Base-by-base conservation (phyloP, 2,113 vertebrate genomes). In the Lasiurus borealis region DNA sequence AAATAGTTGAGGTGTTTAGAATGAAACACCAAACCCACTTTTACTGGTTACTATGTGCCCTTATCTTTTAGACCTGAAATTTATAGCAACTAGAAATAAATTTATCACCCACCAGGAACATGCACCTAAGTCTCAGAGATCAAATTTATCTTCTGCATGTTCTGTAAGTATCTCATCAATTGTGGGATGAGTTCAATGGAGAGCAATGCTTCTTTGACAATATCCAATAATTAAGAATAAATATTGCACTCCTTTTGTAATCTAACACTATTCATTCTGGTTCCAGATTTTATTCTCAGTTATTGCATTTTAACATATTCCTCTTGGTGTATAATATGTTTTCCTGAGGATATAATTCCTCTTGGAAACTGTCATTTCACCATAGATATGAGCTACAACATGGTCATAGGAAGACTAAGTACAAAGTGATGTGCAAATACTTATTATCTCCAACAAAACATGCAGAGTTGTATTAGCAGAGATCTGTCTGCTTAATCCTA, bases 31-130 rank as follows among this genome's bases (percentile, higher is more conserved):
- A 66, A 96, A 91, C 50, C 21, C n/a, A 68, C 46, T 92, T 95
- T 95, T 82, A 81, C 36, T 27, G 64, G 19, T 40, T 40, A 59
- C 12, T 59, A 8, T 10, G 2, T 82, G 92, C 34, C 9, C n/a
- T 95, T 11, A 50, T 96, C 77, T 92, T 85, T 95, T 57, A 95
- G 72, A 81, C 77, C 36, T 92, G 57, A 96, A 97, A 96, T 95
- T 48, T 69, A 95, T 36, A 94, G 36, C 71, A 69, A 96, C 15
- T 46, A n/a, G 13, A 83, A 97, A 97, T 90, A 92, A 91, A 87
- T 81, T 46, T 87, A 92, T 88, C 36, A 66, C 23, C 31, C 27
- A 68, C 31, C 29, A 76, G 46, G 8, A 72, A 94, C 27, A 71
- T 66, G 78, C 36, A 57, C 46, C 71, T 36, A 91, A 7, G 34